Base-by-base conservation (phyloP, 1,140 invertebrate genomes). In the Brachionus sp. region DNA sequence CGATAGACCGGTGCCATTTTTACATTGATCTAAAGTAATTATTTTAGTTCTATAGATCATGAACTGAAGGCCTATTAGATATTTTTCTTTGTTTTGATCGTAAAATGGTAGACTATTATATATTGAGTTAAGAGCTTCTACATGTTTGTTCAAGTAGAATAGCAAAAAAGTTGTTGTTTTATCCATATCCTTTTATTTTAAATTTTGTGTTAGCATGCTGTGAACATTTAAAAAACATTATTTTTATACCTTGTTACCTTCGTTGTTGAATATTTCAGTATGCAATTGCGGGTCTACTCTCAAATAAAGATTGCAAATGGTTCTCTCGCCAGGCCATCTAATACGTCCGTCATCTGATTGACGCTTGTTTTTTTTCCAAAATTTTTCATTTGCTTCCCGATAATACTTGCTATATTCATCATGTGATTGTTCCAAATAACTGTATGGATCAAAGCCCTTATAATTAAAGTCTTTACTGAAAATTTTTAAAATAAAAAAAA, bases 1-100 rank as follows among this genome's bases (percentile, higher is more conserved):
- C 13, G 50, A 44, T 16, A 80, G 25, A 12, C 19, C 50, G 19
- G 46, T 80, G 16, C 62, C 37, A 7, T 80, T 80, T 80, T 66
- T 37, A 13, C 77, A 80, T 12, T 80, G 77, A 6, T 80, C 77
- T 16, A 62, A n/a, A 13, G 77, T 80, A 37, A 80, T 80, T 23
- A 80, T 80, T 80, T 80, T 80, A 12, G 77, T 80, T 35, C 77
- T 57, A 13, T 80, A 80, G 16, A 80, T 80, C 77, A 80, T 80
- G 35, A 80, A 80, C 16, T 80, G 77, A 35, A 80, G 50, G n/a
- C 77, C 77, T 19, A 80, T 80, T 12, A 62, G 35, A 25, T 80
- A 80, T 12, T 80, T 80, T 23, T 80, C 62, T 35, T 80, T 80
- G 6, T 62, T 66, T 57, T 39, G 35, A 66, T 80, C 77, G 50